Conservation (phyloP, 2,888 invertebrate species). For the Mechanitis messenoides region DNA sequence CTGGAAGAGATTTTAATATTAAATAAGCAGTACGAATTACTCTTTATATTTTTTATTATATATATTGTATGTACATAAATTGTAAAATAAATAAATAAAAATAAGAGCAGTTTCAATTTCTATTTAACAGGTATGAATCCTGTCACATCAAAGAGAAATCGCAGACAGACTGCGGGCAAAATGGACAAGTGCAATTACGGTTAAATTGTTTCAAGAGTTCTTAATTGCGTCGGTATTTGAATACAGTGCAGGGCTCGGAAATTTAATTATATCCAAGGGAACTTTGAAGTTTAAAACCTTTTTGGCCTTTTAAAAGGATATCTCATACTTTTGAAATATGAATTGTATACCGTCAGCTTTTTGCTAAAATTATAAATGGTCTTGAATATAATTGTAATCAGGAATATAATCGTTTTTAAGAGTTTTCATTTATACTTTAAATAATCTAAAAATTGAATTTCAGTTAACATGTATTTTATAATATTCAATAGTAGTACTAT, state of each 20-base stretch:
- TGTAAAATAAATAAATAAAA: neutral
- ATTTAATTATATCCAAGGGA: constrained; percentile 24
- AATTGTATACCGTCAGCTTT: neutral
- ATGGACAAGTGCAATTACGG: constrained; percentile 31
- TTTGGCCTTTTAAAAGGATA: constrained; percentile 7
- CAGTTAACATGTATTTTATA: no score
- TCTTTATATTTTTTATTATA: no score
- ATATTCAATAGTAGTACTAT: no score
- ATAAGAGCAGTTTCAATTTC: neutral
- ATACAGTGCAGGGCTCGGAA: constrained; percentile 27
- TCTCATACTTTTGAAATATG: neutral
- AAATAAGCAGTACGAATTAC: no score
- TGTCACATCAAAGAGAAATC: constrained; percentile 27
- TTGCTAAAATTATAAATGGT: no score
- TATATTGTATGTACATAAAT: no score
- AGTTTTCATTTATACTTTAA: no score
- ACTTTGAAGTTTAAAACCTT: constrained; percentile 19
- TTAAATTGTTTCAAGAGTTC: constrained; percentile 30
- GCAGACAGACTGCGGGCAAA: constrained; percentile 29
- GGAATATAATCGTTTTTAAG: no score
- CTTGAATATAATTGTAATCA: no score
- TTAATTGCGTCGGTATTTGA: constrained; percentile 31
- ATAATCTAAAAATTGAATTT: no score
- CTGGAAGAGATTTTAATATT: no score
- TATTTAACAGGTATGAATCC: constrained; percentile 4